Base-by-base conservation (phyloP, 53 echinoderm and acorn worm species). In the Glandiceps talaboti region DNA sequence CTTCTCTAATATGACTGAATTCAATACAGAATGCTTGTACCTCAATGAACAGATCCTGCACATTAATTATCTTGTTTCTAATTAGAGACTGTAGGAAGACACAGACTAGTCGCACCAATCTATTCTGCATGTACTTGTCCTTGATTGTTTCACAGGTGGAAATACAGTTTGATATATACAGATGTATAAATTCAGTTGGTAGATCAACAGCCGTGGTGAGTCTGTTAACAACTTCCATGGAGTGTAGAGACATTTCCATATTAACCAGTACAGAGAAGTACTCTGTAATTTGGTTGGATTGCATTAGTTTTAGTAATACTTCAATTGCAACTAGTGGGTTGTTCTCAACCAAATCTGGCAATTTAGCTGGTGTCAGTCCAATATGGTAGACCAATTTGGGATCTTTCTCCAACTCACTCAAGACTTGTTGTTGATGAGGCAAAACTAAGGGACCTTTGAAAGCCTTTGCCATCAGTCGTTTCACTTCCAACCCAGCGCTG, bases 91-190 rank as follows among this genome's bases (percentile, higher is more conserved):
- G 95, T 1, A 94, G 79, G 45, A 94, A 94, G 0, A 94, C 95
- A 83, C 95, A 94, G 20, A 94, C 97, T 90, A 97, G 73, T 86
- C 97, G 85, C 76, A 97, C 97, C 14, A 93, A 86, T 79, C 97
- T 89, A 83, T 97, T 97, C 89, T 97, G 97, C 97, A 97, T 97
- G 73, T 94, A 97, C 76, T 93, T 97, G 82, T 97, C 97, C 30
- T 91, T 90, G 76, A 93, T 95, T 0, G 92, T 88, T 75, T 95
- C 95, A 83, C 95, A 95, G 1, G 95, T 95, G 14, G 95, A 90
- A 74, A 95, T 95, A 73, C 95, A 95, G 75, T 95, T 95, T 32
- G 95, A 95, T 80, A 95, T 95, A 84, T 95, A 95, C 12, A 95
- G 88, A 74, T 95, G 95, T 29, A 95, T 92, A 83, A 95, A 95